phyloP scores from a whole-genome alignment of 30 jellyfish, hydroid and myxozoan genomes.

The Sanderia malayensis region DNA sequence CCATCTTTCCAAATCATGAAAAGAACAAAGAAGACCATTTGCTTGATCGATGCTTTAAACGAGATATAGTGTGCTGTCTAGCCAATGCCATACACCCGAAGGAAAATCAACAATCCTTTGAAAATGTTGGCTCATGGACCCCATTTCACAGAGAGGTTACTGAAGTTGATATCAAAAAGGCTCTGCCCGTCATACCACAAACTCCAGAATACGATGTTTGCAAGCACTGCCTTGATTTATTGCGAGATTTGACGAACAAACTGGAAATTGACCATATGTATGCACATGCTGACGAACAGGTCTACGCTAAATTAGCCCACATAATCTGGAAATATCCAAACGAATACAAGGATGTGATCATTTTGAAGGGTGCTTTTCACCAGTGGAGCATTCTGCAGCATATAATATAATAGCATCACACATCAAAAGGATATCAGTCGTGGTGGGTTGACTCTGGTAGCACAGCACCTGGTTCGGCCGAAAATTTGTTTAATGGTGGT shows the following conservation, averaged over 20 bases:
- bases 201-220: slow-evolving; percentile 31
- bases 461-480: slow-evolving; percentile 47
- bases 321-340: slow-evolving; percentile 30
- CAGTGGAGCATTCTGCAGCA: slow-evolving; percentile 15
- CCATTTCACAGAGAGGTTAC: slow-evolving; percentile 15
- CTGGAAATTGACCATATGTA: slow-evolving; percentile 27
- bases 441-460: slow-evolving; percentile 59
- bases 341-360: neutral
- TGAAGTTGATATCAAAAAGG: neutral
- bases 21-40: neutral
- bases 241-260: slow-evolving; percentile 33
- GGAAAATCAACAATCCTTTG: neutral
- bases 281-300: slow-evolving; percentile 56
- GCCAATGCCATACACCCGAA: slow-evolving; percentile 18
- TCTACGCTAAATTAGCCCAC: slow-evolving; percentile 36
- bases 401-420: neutral
- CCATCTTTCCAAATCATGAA: too few relatives aligned
- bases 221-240: slow-evolving; percentile 16
- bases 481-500: slow-evolving; percentile 30
- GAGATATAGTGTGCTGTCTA: slow-evolving; percentile 13
- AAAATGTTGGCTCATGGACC: slow-evolving; percentile 17
- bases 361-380: slow-evolving; percentile 48
- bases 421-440: slow-evolving; percentile 29
- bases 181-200: slow-evolving; percentile 34
- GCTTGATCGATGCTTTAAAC: slow-evolving; percentile 13